phyloP scores from a whole-genome alignment of 2,113 vertebrate genomes.

The Cyprinodon brontotheroides region DNA sequence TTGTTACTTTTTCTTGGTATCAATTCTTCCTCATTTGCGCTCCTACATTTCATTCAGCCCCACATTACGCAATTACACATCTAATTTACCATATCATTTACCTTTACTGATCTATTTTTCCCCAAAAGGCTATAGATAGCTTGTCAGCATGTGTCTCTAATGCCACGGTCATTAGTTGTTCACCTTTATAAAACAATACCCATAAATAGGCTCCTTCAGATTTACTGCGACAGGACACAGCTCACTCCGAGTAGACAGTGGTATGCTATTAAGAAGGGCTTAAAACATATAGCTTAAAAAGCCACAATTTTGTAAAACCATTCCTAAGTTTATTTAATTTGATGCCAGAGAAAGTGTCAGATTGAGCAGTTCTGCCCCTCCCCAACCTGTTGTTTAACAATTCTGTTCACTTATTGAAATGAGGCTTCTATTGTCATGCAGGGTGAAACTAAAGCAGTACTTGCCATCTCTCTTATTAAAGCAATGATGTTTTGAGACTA shows the following conservation, averaged over 20 bases:
- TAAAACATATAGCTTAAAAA: too few relatives aligned
- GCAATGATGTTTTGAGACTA: too few relatives aligned
- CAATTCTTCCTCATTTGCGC: constrained; percentile 16
- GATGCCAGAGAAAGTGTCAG: not conserved
- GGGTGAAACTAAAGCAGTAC: not conserved
- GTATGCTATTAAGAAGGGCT: too few relatives aligned
- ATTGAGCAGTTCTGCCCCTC: not conserved
- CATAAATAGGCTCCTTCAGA: not conserved
- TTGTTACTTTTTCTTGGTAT: constrained; percentile 38
- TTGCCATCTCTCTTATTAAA: too few relatives aligned
- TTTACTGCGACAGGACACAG: not conserved
- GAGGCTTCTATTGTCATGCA: not conserved
- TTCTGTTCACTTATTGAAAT: not conserved
- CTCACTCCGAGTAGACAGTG: not conserved
- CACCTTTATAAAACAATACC: not conserved
- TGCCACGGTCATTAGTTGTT: not conserved
- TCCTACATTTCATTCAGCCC: constrained; percentile 4
- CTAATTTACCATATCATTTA: not conserved
- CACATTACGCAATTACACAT: constrained; percentile 18
- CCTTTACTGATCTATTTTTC: not conserved
- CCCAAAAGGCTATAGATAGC: constrained; percentile 2
- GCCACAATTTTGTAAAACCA: not conserved
- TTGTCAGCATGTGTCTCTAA: not conserved
- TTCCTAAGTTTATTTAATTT: not conserved
- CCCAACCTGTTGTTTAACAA: not conserved